Conservation (phyloP, 2,797 vertebrate species). For the Rhinichthys osculus region DNA sequence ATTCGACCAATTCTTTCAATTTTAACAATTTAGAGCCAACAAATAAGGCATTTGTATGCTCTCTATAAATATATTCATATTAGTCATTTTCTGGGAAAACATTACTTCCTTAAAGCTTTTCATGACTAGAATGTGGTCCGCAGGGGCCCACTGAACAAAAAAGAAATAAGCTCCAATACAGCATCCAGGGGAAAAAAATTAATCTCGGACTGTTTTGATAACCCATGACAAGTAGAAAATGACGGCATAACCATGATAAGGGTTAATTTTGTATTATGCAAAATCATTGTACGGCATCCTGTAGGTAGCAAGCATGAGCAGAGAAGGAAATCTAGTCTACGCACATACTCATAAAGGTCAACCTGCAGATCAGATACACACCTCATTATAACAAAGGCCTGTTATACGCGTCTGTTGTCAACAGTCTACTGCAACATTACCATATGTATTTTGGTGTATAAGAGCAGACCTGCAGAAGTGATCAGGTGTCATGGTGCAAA, state of each 20-base stretch:
- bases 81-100: neutral
- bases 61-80: neutral
- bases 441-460: neutral
- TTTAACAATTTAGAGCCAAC: no score
- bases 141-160: neutral
- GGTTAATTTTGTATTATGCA: slow-evolving; percentile 55
- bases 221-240: slow-evolving; percentile 20
- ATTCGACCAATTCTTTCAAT: no score
- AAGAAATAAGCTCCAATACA: neutral
- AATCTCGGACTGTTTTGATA: slow-evolving; percentile 27
- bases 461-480: neutral
- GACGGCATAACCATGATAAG: slow-evolving; percentile 5
- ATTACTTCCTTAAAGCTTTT: neutral
- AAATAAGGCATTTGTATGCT: no score
- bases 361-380: slow-evolving; percentile 21
- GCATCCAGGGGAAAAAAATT: neutral
- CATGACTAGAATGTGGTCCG: neutral
- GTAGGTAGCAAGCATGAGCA: slow-evolving; percentile 9
- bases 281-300: slow-evolving; percentile 43
- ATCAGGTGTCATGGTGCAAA: neutral
- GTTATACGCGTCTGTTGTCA: neutral
- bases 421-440: neutral
- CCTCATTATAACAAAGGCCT: slow-evolving; percentile 12
- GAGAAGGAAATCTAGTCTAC: neutral
- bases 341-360: neutral